Base-by-base conservation (phyloP, 2,797 vertebrate species). In the Cheirogaleus major region DNA sequence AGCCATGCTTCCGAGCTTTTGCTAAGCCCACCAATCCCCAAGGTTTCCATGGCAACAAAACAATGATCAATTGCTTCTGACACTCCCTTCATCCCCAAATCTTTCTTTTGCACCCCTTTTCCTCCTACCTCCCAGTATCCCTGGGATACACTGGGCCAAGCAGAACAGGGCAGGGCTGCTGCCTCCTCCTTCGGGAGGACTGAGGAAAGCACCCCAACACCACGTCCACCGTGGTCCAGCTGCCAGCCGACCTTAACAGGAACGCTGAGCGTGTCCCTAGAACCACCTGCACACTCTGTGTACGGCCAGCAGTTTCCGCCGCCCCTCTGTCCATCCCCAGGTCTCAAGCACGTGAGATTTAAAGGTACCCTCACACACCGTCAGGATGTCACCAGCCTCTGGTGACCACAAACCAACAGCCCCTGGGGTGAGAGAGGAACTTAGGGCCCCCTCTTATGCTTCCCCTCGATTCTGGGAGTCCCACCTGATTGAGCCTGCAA, bases 11-110 rank as follows among this genome's bases (percentile, higher is more conserved):
- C 72, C n/a, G 55, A 57, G 87, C 61, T 79, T 61, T 13, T n/a
- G 67, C 38, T 48, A 69, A 80, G 94, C 87, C 17, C 93, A 32
- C 32, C 57, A 72, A 18, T n/a, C n/a, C 59, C 59, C 78, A 35
- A n/a, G 11, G 89, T 52, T 89, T 61, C 91, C 80, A 85, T 6
- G 65, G 83, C 88, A 95, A 69, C 81, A 76, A 30, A 48, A 89
- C 73, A 69, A 89, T 25, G 0, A 41, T 5, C 32, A 57, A 5
- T 32, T 20, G 48, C n/a, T 69, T 43, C 63, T 12, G 22, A 82
- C 22, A 82, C 50, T 25, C 75, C 83, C 79, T 90, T 73, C 13
- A 20, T 55, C 13, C 63, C 76, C 50, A 48, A 14, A 57, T n/a
- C 23, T 43, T 67, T 22, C 69, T 55, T 52, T 38, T 13, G 15